Evolutionary conservation across 2,888 invertebrate genomes (phyloP), one percentile per base, ranked within the genome.

Genomic region (Dugesia japonica): DNA sequence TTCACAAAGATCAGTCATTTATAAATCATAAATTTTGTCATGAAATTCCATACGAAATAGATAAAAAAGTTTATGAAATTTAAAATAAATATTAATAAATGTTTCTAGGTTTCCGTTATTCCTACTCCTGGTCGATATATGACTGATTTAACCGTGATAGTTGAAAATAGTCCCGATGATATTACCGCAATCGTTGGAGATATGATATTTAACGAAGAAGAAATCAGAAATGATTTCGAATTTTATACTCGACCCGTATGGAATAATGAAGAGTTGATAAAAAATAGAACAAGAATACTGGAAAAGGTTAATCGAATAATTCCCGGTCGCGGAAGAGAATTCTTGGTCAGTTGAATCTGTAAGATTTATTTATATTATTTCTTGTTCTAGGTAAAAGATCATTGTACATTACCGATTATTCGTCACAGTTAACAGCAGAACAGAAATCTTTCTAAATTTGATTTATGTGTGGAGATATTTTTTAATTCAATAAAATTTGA

Each of bases 131-230:
- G 56, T 23, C n/a, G 56, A 13, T 56, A 7, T 56, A 56, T 56
- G 56, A 56, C 56, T 1, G 56, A 56, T 56, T 23, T 56, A 7
- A 56, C 9, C 7, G 56, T 56, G n/a, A 56, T 56, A 13, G 17
- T 56, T 56, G 56, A 56, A 9, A 56, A 56, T 23, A n/a, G 56
- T 20, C 56, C 56, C 1, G 17, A 56, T 56, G 56, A 56, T 56
- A 23, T 56, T 9, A 56, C 56, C 4, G 56, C 56, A 13, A 56
- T 56, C 7, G 56, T 56, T n/a, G 56, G 56, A 4, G 56, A 56
- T 56, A 56, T 56, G 56, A 56, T 56, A 20, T 56, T 56, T n/a
- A 56, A 56, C 17, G 56, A 56, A 56, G 20, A 56, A 56, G 56
- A 56, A 23, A 56, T 56, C n/a, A 23, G 23, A 23, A 56, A 56